Conservation (phyloP, 2,888 invertebrate species). For the Andrena camellia region DNA sequence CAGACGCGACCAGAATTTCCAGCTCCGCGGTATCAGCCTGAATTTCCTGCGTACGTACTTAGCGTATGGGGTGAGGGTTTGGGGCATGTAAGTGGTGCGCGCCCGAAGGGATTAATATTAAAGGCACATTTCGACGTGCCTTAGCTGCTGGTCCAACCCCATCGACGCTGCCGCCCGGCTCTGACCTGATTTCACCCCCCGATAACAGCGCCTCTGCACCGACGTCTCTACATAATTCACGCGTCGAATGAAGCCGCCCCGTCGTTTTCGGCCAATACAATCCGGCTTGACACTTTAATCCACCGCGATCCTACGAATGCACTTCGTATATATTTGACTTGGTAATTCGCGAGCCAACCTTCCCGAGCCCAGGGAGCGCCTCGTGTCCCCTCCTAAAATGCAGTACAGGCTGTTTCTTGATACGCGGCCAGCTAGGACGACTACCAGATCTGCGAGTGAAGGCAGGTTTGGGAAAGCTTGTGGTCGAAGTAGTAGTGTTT, state of each 20-base stretch:
- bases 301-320: constrained; percentile 65
- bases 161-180: constrained; percentile 49
- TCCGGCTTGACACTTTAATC: constrained; percentile 65
- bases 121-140: constrained; percentile 69
- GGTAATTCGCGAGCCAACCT: constrained; percentile 49
- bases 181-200: constrained; percentile 68
- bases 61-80: constrained; percentile 26
- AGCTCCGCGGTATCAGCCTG: constrained; percentile 12
- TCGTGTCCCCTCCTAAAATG: constrained; percentile 1
- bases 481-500: no score
- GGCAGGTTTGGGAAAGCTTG: no score
- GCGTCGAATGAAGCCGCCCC: constrained; percentile 61
- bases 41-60: constrained; percentile 57
- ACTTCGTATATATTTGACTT: constrained; percentile 62
- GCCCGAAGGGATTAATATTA: constrained; percentile 73
- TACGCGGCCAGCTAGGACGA: background rate
- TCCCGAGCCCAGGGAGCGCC: background rate
- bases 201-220: constrained; percentile 65
- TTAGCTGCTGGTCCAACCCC: constrained; percentile 55
- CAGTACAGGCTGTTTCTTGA: constrained; percentile 25
- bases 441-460: no score
- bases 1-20: constrained; percentile 30
- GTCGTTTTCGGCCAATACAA: constrained; percentile 66
- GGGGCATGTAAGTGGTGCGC: constrained; percentile 58
- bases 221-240: constrained; percentile 70